These are phyloP conservation scores for Fabriciana adippe DNA, from an alignment of 2,888 invertebrate species.

Conservation along the genomic window DNA sequence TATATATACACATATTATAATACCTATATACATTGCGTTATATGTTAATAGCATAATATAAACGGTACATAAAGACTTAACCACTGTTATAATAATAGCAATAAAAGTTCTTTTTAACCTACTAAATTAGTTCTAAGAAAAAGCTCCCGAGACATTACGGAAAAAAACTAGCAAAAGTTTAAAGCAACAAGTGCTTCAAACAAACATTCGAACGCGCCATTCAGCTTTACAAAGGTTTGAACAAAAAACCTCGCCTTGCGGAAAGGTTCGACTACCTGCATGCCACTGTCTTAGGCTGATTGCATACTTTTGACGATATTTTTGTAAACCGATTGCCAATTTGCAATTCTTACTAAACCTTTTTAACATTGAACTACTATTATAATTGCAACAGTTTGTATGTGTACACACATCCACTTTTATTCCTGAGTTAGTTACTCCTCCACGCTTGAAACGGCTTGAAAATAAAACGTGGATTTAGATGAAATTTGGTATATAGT, in stretches of 20 bases:
- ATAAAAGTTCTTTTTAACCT: background rate
- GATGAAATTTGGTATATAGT: too few relatives aligned
- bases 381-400: too few relatives aligned
- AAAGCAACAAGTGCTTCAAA: conserved; percentile 58
- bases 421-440: too few relatives aligned
- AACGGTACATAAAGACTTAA: too few relatives aligned
- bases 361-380: background rate
- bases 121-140: conserved; percentile 8
- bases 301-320: conserved; percentile 29
- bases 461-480: too few relatives aligned
- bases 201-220: conserved; percentile 52
- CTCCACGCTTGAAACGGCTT: too few relatives aligned
- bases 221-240: conserved; percentile 59
- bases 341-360: background rate
- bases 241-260: conserved; percentile 61
- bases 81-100: background rate
- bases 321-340: background rate
- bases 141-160: background rate
- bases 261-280: conserved; percentile 74
- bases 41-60: too few relatives aligned
- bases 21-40: too few relatives aligned
- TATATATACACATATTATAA: too few relatives aligned
- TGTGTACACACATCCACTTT: too few relatives aligned
- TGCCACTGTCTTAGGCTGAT: conserved; percentile 48
- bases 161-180: conserved; percentile 45